phyloP scores from a whole-genome alignment of 1,140 invertebrate genomes.

The Amphibalanus amphitrite region DNA sequence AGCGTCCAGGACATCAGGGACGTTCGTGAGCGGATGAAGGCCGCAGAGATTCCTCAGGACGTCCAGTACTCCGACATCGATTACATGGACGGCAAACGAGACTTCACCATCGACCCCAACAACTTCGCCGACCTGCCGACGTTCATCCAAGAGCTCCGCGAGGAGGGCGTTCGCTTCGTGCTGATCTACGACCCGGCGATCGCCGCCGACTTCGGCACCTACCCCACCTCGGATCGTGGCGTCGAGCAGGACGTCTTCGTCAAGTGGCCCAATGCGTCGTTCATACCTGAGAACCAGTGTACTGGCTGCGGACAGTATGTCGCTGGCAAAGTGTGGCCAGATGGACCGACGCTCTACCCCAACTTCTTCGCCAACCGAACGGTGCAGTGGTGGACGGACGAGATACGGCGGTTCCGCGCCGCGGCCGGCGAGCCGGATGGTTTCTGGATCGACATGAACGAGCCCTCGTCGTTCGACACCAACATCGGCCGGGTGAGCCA shows the following conservation, averaged over 20 bases:
- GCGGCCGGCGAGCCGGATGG: constrained; percentile 17
- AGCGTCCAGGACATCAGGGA: too few species aligned
- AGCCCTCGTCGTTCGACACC: constrained; percentile 26
- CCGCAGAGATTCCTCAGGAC: too few species aligned
- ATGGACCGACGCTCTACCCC: constrained; percentile 16
- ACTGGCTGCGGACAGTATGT: constrained; percentile 12
- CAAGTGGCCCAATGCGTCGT: background rate
- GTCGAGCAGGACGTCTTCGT: constrained; percentile 13
- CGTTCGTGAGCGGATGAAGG: constrained; percentile 24
- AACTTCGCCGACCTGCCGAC: too few species aligned
- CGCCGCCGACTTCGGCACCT: constrained; percentile 17
- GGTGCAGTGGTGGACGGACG: constrained; percentile 16
- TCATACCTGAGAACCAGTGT: constrained; percentile 16
- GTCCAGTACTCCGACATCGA: too few species aligned
- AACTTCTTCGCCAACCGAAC: constrained; percentile 18
- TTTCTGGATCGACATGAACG: constrained; percentile 24
- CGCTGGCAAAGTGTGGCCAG: constrained; percentile 16
- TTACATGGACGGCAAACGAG: constrained; percentile 26
- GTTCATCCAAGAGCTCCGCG: too few species aligned
- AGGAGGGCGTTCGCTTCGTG: background rate
- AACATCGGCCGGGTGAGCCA: too few species aligned
- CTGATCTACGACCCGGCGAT: constrained; percentile 15
- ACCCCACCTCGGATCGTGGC: constrained; percentile 10
- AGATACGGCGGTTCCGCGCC: constrained; percentile 16
- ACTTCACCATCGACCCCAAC: constrained; percentile 35